phyloP scores from a whole-genome alignment of 2,888 invertebrate genomes.

The Adineta ricciae region DNA sequence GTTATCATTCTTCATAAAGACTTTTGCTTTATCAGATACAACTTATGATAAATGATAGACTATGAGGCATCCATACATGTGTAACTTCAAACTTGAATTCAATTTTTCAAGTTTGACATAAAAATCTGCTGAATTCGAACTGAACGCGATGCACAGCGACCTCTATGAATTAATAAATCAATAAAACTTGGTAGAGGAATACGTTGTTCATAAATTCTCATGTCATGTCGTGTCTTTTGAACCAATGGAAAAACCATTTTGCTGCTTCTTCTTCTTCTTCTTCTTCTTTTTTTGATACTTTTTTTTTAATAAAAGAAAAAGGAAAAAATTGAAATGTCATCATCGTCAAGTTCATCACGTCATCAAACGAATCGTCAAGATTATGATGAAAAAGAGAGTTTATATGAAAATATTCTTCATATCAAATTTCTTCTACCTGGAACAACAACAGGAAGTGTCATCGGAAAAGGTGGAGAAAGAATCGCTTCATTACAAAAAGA shows the following conservation, averaged over 20 bases:
- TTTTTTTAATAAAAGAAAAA: background rate
- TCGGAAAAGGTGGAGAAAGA: constrained; percentile 96
- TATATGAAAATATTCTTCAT: constrained; percentile 54
- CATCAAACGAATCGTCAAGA: background rate
- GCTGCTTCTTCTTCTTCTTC: too few relatives aligned
- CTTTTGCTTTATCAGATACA: too few relatives aligned
- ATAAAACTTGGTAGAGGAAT: background rate
- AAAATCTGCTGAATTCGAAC: too few relatives aligned
- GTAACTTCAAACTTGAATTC: too few relatives aligned
- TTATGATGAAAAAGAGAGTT: background rate
- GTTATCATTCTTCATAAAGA: too few relatives aligned
- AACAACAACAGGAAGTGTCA: constrained; percentile 87
- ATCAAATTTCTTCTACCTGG: constrained; percentile 89
- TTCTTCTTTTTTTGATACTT: background rate
- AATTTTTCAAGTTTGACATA: too few relatives aligned
- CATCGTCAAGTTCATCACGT: constrained; percentile 2
- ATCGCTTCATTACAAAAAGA: constrained; percentile 95
- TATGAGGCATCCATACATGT: too few relatives aligned
- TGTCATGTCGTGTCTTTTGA: background rate
- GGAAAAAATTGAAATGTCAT: background rate
- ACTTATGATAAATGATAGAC: too few relatives aligned
- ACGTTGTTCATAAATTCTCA: background rate
- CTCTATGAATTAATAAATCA: background rate
- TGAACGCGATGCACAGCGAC: background rate
- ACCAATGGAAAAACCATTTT: background rate